Evolutionary conservation across 30 jellyfish, hydroid and myxozoan species (phyloP), one percentile per base, ranked within the genome.

Genomic region (Clytia hemisphaerica): DNA sequence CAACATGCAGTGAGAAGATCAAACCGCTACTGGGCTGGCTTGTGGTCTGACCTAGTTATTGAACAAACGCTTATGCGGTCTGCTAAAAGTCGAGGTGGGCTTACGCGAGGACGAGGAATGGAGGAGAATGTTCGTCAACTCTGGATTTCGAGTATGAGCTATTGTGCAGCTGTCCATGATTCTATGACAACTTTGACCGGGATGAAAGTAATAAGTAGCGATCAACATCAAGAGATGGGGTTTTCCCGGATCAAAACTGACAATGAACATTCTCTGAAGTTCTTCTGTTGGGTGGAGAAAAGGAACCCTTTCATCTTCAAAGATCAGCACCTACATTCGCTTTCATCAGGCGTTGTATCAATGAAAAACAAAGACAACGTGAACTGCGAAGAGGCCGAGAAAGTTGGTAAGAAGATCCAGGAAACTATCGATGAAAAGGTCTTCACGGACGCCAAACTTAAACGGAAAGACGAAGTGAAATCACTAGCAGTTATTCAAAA

Each of bases 331-430:
- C 65, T 75, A 35, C 73, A 63, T 34, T 75, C 88, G 33, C 26
- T 58, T 53, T 61, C 71, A 4, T 33, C 55, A 33, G 86, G 80
- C 32, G 1, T 61, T 4, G 72, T 42, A 29, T 37, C 86, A 58
- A 1, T 31, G 31, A 48, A 28, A 30, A 54, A 29, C 21, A 37
- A 37, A 4, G 83, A 61, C 83, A 63, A 45, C 34, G 83, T 75
- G 6, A 75, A 75, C 50, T 62, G 88, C 59, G 88, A 75, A 46
- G 65, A 51, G 22, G 84, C 88, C 12, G 88, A 75, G 29, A 72
- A 59, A 19, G 82, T 74, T 37, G 83, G 86, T 26, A 74, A 60
- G 42, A 7, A 34, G 4, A 74, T 74, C 40, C 82, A 58, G 35
- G 6, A 6, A 15, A 22, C 4, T 24, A 2, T 68, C 1, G 77